Evolutionary conservation across 2,888 invertebrate species (phyloP).

Genomic region (Amitus sp.): DNA sequence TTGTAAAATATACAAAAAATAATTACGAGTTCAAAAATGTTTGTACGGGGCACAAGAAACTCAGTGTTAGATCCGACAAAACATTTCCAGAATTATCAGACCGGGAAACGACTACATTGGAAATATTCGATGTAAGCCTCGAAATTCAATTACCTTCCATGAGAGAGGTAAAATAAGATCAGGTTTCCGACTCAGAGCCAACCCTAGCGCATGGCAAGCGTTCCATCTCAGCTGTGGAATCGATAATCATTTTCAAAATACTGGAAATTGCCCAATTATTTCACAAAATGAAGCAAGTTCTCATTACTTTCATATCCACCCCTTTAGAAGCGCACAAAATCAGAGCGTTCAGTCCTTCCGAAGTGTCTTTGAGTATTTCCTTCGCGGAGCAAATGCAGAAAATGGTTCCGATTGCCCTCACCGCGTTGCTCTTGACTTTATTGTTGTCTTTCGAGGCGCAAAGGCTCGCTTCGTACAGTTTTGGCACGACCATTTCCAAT

Average conservation of each 20-base stretch:
- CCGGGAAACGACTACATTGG: no score
- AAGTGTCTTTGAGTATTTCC: constrained; percentile 68
- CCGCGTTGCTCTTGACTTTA: constrained; percentile 85
- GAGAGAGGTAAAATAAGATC: constrained; percentile 59
- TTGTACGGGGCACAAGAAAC: not conserved
- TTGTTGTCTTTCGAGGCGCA: constrained; percentile 77
- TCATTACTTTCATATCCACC: constrained; percentile 79
- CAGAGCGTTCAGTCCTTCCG: constrained; percentile 75
- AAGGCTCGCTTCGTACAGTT: constrained; percentile 75
- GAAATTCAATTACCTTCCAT: constrained; percentile 65
- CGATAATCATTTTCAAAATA: constrained; percentile 13
- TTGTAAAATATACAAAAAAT: constrained; percentile 2
- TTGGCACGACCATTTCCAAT: constrained; percentile 72
- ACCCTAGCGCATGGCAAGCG: constrained; percentile 88
- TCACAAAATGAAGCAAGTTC: no score
- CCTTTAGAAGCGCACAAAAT: constrained; percentile 76
- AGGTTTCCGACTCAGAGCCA: constrained; percentile 72
- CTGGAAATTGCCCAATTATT: no score
- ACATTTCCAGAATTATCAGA: no score
- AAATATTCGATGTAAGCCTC: no score
- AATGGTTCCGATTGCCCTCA: constrained; percentile 84
- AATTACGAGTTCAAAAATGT: constrained; percentile 39
- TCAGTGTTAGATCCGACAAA: no score
- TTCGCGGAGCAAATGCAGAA: constrained; percentile 71
- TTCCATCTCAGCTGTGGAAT: constrained; percentile 81